Percentiles rank a stretch among this genome's conserved stretches.
Evolutionary conservation across 1,140 invertebrate species (phyloP).

Genomic region (Drosophila hydei): DNA sequence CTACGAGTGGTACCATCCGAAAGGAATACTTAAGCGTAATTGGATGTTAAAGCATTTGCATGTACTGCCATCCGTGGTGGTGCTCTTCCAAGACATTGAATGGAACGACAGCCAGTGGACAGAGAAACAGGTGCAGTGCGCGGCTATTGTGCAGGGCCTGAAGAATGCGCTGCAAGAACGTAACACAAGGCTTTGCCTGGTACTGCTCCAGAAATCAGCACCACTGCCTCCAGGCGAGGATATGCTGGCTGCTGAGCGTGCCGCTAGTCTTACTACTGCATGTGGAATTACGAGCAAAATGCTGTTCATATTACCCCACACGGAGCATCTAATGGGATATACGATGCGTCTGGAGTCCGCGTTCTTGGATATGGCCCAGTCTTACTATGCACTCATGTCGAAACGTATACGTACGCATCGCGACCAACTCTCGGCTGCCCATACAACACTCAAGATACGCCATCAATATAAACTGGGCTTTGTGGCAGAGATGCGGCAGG

Average conservation of each 20-base stretch:
- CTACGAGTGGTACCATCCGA: constrained; percentile 98
- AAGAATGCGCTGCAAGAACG: constrained; percentile 87
- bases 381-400: constrained; percentile 96
- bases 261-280: constrained; percentile 93
- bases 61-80: constrained; percentile 95
- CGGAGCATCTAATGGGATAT: constrained; percentile 89
- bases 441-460: constrained; percentile 95
- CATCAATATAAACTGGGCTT: constrained; percentile 99
- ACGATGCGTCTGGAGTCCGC: constrained; percentile 93
- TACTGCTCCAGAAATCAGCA: constrained; percentile 93
- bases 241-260: constrained; percentile 93
- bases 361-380: constrained; percentile 96
- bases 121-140: constrained; percentile 97
- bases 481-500: constrained; percentile 96
- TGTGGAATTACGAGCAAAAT: constrained; percentile 97
- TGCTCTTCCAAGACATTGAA: constrained; percentile 98
- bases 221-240: constrained; percentile 93
- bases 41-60: constrained; percentile 98
- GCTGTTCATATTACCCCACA: constrained; percentile 95
- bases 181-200: constrained; percentile 93
- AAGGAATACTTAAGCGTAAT: constrained; percentile 97
- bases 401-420: constrained; percentile 93
- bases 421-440: constrained; percentile 95
- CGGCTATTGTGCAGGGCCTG: constrained; percentile 93
- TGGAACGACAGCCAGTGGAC: constrained; percentile 98